Evolutionary conservation across 2,113 vertebrate species (phyloP), one percentile per base, ranked within the genome.

Genomic region (Plotosus lineatus): DNA sequence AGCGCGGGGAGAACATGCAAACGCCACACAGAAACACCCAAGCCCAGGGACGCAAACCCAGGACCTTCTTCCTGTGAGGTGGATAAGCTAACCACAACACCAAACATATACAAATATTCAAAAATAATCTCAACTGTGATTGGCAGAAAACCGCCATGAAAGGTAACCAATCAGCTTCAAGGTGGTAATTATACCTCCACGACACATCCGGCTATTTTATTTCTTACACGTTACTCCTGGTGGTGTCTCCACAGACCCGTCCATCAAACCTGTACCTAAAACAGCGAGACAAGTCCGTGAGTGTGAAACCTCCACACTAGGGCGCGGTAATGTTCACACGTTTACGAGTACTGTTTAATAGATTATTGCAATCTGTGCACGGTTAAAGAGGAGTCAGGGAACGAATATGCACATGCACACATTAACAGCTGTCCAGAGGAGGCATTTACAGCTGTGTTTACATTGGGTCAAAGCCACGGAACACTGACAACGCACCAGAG

Each of bases 371-470:
- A 15, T 78, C 81, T 72, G 55, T 23, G 69, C 75, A 73, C 23
- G 68, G 77, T 78, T 82, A 82, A 85, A 85, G 76, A 85, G 80
- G 65, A 79, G 58, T 75, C 15, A 53, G 81, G 78, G 78, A 81
- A 42, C 51, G 58, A 53, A 83, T 55, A 74, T 23, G 72, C 82
- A 44, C 48, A 81, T 60, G 60, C 78, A 72, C 85, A 86, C 77
- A 84, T 79, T 77, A 73, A 84, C 80, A 85, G 78, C 81, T 83
- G 77, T 65, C 81, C 50, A 80, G 68, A 77, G 69, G 55, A 77
- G 81, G 71, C 73, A 77, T 36, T 80, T 87, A 80, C 84, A 87
- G 86, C 86, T 86, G 84, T 87, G 82, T 87, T 86, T 87, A 86
- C 82, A 28, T 68, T 85, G 79, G 80, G 69, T 40, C 48, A 23